These are phyloP conservation scores for Xenopus borealis DNA, from an alignment of 2,113 vertebrate species.

Conservation along the genomic window DNA sequence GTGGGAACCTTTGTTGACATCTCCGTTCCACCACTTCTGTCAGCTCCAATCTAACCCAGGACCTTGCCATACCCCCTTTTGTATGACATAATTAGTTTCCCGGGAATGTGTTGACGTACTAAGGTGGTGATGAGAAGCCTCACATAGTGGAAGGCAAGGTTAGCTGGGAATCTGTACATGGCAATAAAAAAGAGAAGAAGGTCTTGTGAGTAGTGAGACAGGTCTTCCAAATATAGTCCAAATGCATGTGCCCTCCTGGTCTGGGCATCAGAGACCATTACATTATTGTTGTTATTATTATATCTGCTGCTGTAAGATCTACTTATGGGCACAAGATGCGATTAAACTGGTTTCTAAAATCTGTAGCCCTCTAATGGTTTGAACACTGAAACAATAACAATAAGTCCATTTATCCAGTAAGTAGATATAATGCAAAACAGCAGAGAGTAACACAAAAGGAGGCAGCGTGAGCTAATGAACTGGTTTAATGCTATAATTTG, in stretches of 20 bases:
- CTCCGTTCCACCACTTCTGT: constrained; percentile 10
- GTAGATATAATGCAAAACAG: no score
- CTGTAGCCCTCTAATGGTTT: not conserved
- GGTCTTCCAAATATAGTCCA: not conserved
- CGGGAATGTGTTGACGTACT: constrained; percentile 3
- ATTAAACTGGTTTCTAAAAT: no score
- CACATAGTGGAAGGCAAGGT: not conserved
- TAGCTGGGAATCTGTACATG: not conserved
- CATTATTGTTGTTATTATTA: constrained; percentile 17
- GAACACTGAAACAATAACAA: not conserved
- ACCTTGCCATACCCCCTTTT: not conserved
- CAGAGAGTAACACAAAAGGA: no score
- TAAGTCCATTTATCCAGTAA: no score
- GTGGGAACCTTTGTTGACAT: constrained; percentile 26
- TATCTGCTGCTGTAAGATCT: not conserved
- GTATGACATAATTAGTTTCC: constrained; percentile 13
- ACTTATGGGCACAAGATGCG: not conserved
- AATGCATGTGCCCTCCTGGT: constrained; percentile 2
- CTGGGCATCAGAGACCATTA: not conserved
- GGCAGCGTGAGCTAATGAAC: no score
- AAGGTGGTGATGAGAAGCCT: not conserved
- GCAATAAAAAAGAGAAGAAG: not conserved
- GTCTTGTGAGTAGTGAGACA: not conserved
- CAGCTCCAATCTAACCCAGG: not conserved
- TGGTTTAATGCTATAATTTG: no score